phyloP scores from a whole-genome alignment of 2,888 invertebrate genomes.

The Philereme vetulata region DNA sequence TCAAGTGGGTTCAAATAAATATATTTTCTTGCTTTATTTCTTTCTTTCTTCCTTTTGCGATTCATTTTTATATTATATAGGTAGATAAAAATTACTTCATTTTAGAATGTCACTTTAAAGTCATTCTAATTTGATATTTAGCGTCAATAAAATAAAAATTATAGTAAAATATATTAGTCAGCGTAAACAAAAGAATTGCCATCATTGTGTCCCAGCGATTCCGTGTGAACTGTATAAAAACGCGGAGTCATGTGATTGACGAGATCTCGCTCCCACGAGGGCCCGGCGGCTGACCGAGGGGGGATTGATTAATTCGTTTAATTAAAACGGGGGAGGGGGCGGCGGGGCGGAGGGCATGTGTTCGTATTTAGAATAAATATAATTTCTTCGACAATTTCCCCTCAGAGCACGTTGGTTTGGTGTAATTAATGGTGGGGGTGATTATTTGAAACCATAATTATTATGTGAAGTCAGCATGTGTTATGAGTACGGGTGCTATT shows the following conservation, averaged over 20 bases:
- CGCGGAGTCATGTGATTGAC: conserved; percentile 56
- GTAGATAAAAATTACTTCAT: no score
- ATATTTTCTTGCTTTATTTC: no score
- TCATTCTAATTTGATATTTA: no score
- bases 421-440: conserved; percentile 16
- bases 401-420: conserved; percentile 13
- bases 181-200: no score
- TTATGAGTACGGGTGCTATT: no score
- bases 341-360: conserved; percentile 10
- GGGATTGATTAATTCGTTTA: conserved; percentile 60
- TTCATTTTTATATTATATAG: no score
- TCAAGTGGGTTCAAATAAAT: no score
- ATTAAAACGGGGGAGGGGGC: conserved; percentile 47
- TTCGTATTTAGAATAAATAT: conserved; percentile 46
- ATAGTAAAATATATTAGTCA: no score
- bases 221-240: conserved; percentile 29
- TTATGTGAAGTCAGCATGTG: background rate
- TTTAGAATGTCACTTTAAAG: no score
- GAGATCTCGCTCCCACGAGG: conserved; percentile 28
- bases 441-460: conserved; percentile 23
- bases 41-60: no score
- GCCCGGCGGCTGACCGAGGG: conserved; percentile 18
- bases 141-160: no score
- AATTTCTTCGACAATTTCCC: conserved; percentile 35
- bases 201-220: conserved; percentile 6